Conservation (phyloP, 2,113 vertebrate genomes). For the Okapia johnstoni region DNA sequence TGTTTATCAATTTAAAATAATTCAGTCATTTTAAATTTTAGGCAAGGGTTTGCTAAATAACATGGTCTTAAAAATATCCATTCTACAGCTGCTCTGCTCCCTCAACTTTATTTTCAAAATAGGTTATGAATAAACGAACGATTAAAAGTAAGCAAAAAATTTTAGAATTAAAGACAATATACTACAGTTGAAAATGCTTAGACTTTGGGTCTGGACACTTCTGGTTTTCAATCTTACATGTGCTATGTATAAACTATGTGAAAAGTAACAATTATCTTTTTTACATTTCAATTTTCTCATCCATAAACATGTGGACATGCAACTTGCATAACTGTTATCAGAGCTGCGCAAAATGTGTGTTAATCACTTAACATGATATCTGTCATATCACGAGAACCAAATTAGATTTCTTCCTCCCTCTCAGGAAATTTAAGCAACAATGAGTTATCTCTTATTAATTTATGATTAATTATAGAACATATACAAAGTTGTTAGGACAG, state of each 20-base stretch:
- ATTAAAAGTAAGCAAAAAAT: neutral
- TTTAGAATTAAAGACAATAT: neutral
- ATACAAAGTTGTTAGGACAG: neutral
- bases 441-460: neutral
- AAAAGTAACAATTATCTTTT: neutral
- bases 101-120: neutral
- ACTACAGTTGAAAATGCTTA: neutral
- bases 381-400: neutral
- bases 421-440: neutral
- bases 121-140: neutral
- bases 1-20: neutral
- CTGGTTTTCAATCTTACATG: neutral
- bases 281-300: neutral
- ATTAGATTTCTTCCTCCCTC: neutral
- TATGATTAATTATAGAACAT: neutral
- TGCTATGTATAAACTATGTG: neutral
- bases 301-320: neutral
- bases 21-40: neutral
- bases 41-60: neutral
- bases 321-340: neutral
- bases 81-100: neutral
- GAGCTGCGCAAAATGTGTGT: neutral
- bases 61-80: neutral
- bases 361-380: neutral
- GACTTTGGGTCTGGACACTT: neutral